phyloP scores from a whole-genome alignment of 2,888 invertebrate species.

The Arrhopalites spinosus region DNA sequence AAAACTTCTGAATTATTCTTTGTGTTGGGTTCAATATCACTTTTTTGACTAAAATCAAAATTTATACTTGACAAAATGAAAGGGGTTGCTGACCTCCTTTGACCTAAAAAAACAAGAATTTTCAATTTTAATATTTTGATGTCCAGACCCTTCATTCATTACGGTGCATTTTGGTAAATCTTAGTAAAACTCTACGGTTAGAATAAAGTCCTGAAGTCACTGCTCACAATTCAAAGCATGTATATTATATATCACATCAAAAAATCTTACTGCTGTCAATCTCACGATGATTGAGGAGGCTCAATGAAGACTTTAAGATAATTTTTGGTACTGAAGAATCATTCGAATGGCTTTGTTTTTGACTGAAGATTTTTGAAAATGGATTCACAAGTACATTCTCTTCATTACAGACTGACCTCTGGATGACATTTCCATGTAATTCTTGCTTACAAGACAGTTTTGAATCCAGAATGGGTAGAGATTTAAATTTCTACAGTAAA shows the following conservation, averaged over 20 bases:
- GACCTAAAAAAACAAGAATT: too few relatives aligned
- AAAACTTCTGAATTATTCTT: not conserved
- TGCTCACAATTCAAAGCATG: too few relatives aligned
- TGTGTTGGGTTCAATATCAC: not conserved
- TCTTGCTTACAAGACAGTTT: conserved; percentile 47
- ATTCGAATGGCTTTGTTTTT: not conserved
- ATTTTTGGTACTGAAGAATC: not conserved
- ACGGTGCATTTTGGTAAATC: too few relatives aligned
- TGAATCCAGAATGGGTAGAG: conserved; percentile 45
- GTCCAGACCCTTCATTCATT: too few relatives aligned
- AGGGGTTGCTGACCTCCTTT: too few relatives aligned
- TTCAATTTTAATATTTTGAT: too few relatives aligned
- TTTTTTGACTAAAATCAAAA: conserved; percentile 2
- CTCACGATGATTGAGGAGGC: too few relatives aligned
- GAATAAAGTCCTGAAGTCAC: too few relatives aligned
- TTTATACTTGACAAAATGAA: not conserved
- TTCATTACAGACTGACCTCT: conserved; percentile 42
- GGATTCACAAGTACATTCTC: conserved; percentile 22
- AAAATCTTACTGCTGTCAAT: too few relatives aligned
- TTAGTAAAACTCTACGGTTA: too few relatives aligned
- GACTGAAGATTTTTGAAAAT: not conserved
- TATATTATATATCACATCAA: too few relatives aligned
- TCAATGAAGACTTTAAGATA: conserved; percentile 1
- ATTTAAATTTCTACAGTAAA: too few relatives aligned
- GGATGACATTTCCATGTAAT: conserved; percentile 42